A percentile compares a stretch with the other conserved stretches of the same genome.
These are phyloP conservation scores for Seriola aureovittata DNA, from an alignment of 2,113 vertebrate genomes.

Conservation along the genomic window DNA sequence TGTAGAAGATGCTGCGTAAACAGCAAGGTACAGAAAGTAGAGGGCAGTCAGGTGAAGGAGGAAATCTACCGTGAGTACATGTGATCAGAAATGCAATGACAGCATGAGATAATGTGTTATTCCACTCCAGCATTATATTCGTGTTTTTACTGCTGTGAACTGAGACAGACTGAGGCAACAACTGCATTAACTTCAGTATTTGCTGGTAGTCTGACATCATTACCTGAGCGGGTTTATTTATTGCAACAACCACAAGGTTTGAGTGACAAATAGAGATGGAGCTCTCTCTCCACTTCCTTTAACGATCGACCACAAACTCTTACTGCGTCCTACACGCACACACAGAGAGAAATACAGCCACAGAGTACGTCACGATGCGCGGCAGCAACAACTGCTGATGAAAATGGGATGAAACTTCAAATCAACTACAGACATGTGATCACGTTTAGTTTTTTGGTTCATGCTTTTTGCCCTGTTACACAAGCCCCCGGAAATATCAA, in stretches of 20 bases:
- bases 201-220: neutral
- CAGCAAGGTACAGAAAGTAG: no score
- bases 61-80: neutral
- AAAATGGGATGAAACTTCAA: slow-evolving; percentile 16
- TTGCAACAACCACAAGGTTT: neutral
- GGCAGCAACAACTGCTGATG: slow-evolving; percentile 18
- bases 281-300: slow-evolving; percentile 40
- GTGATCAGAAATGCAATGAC: neutral
- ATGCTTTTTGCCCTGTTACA: neutral
- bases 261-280: slow-evolving; percentile 4
- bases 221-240: neutral
- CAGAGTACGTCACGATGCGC: neutral
- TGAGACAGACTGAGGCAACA: neutral
- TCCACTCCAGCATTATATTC: neutral
- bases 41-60: neutral
- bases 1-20: neutral
- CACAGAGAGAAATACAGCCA: slow-evolving; percentile 9
- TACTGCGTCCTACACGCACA: neutral
- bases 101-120: neutral
- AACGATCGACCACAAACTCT: slow-evolving; percentile 37
- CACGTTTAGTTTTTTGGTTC: neutral
- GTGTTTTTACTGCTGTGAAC: neutral
- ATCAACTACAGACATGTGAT: slow-evolving; percentile 2
- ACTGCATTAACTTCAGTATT: neutral
- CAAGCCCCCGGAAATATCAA: neutral